Evolutionary conservation across 2,888 invertebrate species (phyloP), one percentile per base, ranked within the genome.

Genomic region (Micropterix aruncella): DNA sequence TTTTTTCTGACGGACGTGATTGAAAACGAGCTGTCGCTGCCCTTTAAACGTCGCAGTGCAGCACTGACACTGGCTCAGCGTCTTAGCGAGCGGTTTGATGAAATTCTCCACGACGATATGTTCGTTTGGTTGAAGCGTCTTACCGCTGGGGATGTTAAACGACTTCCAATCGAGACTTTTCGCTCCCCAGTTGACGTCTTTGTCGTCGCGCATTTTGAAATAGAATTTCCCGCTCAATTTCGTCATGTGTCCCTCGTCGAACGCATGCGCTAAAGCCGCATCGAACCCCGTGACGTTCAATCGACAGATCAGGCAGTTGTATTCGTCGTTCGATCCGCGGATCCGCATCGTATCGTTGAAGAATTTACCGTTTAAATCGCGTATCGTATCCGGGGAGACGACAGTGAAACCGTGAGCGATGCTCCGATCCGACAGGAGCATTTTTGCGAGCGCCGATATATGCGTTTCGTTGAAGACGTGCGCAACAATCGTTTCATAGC

Each of bases 1-100:
- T 51, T 70, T 70, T 53, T 70, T 70, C 53, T 70, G 70, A 1
- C 70, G 64, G 3, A 69, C 66, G 41, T 70, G 70, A 41, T 69
- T 70, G 55, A 70, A 70, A 1, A 70, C 52, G 16, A 70, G 66
- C 51, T 70, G 70, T 3, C 70, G 53, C 0, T 69, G 69, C 2
- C 70, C 70, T 43, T 70, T 70, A 39, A 70, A 43, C 1, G 63
- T 66, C 65, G 69, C 65, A 15, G 68, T 70, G 42, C 70, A 70
- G 46, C 69, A 69, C 0, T 61, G 58, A 47, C 70, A 70, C 45
- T 60, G 65, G 49, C 69, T 69, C 0, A 65, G 63, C 3, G 67
- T 59, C 54, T 70, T 70, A 0, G 67, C 67, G 0, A 66, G 63
- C 0, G 70, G 65, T 41, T 61, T 66, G 0, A 70, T 69, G 19